Base-by-base conservation (phyloP, 1,140 invertebrate species). In the Phymorhynchus buccinoides region DNA sequence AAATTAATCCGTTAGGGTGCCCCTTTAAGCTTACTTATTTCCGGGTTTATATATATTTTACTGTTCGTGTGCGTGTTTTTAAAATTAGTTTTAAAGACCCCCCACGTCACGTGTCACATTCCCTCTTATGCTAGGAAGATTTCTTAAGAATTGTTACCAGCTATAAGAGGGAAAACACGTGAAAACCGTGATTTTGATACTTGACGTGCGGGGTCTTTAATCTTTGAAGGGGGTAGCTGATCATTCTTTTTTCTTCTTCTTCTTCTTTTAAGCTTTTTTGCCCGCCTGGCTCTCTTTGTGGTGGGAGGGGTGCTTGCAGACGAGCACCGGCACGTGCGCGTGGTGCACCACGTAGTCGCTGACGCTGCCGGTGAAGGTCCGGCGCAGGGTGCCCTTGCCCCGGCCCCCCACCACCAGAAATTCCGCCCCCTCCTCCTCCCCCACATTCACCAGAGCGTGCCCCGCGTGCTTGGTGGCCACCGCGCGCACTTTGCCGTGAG, bases 311-410 rank as follows among this genome's bases (percentile, higher is more conserved):
- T 30, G 41, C 37, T 66, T n/a, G 68, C 84, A 87, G 4, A 91
- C 87, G 14, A 90, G 80, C n/a, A 91, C 89, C 3, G 90, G 90
- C 16, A 90, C 85, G 52, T 86, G 81, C 42, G 89, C 84, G 83
- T 91, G 89, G 82, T 91, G 90, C 18, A 90, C 82, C n/a, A 90
- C 80, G 78, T 89, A 91, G 44, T 91, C 90, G 48, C 90, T 91
- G 84, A 90, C 88, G 71, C 89, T 90, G 68, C 90, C 90, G 41
- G 90, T 83, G 79, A 91, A 89, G 37, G 90, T 89, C 12, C 90
- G 73, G 27, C 88, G 84, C 1, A 91, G 35, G 7, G 81, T 88
- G n/a, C 90, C 89, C 82, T 87, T n/a, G 12, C 90, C 90, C 16
- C 90, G 87, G 18, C 87, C 88, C 1, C 90, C 89, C 9, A 88